These are phyloP conservation scores for Drosophila oshimai DNA, from an alignment of 1,140 invertebrate species.

Conservation along the genomic window DNA sequence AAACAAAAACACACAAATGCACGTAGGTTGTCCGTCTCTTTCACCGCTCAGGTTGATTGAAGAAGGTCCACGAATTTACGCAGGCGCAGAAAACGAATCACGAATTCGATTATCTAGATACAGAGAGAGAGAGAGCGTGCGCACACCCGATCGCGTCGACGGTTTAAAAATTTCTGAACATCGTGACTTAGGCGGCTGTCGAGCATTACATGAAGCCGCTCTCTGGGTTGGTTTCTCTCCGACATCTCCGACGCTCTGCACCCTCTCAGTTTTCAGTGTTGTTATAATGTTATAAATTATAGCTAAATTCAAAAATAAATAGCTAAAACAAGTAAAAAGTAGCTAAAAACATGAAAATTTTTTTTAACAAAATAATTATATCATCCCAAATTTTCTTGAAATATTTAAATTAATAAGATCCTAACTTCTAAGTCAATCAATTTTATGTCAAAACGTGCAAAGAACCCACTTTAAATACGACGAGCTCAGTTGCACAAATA, in stretches of 20 bases:
- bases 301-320: too few species aligned
- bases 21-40: not conserved
- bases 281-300: not conserved
- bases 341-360: not conserved
- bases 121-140: not conserved
- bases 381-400: too few species aligned
- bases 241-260: not conserved
- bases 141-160: slow-evolving; percentile 34
- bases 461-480: too few species aligned
- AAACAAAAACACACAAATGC: slow-evolving; percentile 34
- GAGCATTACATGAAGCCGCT: slow-evolving; percentile 22
- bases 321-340: not conserved
- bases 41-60: slow-evolving; percentile 1
- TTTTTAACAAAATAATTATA: too few species aligned
- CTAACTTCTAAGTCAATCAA: too few species aligned
- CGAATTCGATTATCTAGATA: slow-evolving; percentile 4
- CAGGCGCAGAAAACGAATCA: slow-evolving; percentile 36
- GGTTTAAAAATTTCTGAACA: slow-evolving; percentile 44
- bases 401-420: too few species aligned
- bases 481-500: too few species aligned
- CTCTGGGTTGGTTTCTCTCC: not conserved
- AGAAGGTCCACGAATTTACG: slow-evolving; percentile 40
- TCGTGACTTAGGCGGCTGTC: slow-evolving; percentile 14
- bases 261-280: not conserved
- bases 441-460: too few species aligned